Percentiles rank a stretch among this genome's conserved stretches.
phyloP scores from a whole-genome alignment of 2,113 vertebrate species.

The Odontophorus gujanensis region DNA sequence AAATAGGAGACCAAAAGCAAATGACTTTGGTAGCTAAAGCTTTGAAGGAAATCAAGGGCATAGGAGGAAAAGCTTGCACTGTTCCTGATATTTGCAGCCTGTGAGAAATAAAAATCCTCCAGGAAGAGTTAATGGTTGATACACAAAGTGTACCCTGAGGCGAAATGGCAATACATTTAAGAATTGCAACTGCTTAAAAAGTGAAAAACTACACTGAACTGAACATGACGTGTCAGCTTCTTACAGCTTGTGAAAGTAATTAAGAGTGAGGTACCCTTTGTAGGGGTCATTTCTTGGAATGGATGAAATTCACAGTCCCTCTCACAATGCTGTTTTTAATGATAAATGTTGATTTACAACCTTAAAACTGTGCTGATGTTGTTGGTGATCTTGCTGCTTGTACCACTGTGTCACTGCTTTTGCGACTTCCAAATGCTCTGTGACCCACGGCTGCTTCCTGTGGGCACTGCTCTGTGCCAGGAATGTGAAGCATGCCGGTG shows the following conservation, averaged over 20 bases:
- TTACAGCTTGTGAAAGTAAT: background rate
- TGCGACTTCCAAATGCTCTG: background rate
- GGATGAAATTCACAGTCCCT: background rate
- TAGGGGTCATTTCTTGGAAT: background rate
- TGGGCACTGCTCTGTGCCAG: background rate
- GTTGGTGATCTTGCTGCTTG: background rate
- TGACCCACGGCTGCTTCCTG: background rate
- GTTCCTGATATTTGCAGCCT: background rate
- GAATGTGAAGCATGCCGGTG: accelerated
- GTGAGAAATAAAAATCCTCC: background rate
- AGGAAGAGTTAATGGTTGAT: background rate
- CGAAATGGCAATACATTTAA: background rate
- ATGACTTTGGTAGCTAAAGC: conserved; percentile 29
- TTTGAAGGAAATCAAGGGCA: background rate
- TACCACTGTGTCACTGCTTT: accelerated
- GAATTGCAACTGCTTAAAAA: background rate
- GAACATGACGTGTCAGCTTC: background rate
- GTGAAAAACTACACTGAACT: background rate
- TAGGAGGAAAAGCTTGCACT: background rate
- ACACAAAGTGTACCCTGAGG: background rate
- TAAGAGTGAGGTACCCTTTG: background rate
- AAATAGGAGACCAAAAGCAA: conserved; percentile 50
- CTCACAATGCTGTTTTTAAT: background rate
- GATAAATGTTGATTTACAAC: background rate
- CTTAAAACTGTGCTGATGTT: accelerated